These are phyloP conservation scores for Catostomus latipinnis DNA, from an alignment of 2,797 vertebrate species.

Conservation along the genomic window DNA sequence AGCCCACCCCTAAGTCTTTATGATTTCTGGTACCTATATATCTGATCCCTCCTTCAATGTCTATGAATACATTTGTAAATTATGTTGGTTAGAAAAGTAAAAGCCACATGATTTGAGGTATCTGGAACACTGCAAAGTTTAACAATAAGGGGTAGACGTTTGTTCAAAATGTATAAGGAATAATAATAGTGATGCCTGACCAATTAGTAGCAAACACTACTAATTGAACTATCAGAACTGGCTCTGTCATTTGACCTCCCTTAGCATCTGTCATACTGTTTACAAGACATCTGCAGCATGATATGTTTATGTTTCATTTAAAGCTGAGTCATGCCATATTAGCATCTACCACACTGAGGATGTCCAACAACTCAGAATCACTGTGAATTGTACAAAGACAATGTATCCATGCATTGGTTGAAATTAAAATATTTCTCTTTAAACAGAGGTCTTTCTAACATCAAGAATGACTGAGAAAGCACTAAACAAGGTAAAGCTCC, in stretches of 20 bases:
- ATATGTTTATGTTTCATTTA: background rate
- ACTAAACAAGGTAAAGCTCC: constrained; percentile 5
- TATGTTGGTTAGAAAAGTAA: too few species aligned
- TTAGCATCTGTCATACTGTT: background rate
- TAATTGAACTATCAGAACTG: too few species aligned
- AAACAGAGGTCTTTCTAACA: background rate
- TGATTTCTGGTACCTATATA: too few species aligned
- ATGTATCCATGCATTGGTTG: background rate
- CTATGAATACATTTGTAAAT: too few species aligned
- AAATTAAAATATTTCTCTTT: background rate
- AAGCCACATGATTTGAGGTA: too few species aligned
- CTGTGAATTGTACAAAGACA: background rate
- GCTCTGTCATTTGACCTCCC: background rate
- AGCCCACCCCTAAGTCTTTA: too few species aligned
- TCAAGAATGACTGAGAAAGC: background rate
- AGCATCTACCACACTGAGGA: background rate
- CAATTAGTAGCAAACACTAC: too few species aligned
- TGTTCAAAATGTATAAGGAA: too few species aligned
- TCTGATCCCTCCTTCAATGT: too few species aligned
- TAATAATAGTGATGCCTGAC: too few species aligned
- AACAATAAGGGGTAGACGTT: too few species aligned
- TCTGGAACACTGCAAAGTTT: too few species aligned
- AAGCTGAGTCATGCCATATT: background rate
- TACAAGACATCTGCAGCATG: background rate
- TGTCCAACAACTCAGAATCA: background rate